Conservation (phyloP, 1,140 invertebrate genomes). For the Drosophila orena region DNA sequence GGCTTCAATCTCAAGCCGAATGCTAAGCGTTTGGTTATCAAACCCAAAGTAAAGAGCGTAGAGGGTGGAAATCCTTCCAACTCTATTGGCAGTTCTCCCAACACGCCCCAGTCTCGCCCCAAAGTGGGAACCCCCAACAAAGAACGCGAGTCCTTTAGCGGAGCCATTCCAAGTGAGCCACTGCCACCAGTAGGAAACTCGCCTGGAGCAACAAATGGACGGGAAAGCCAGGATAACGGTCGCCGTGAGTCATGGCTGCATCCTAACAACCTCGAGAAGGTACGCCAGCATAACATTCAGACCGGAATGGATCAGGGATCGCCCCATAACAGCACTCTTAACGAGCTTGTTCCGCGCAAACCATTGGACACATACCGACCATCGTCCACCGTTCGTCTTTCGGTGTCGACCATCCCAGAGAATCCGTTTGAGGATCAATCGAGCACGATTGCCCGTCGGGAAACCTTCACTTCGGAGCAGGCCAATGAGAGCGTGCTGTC, state of each 20-base stretch:
- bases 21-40: constrained; percentile 88
- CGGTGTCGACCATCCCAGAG: constrained; percentile 72
- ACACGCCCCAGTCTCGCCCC: constrained; percentile 26
- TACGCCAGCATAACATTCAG: constrained; percentile 78
- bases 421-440: constrained; percentile 76
- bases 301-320: constrained; percentile 52
- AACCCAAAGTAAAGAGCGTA: constrained; percentile 69
- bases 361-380: constrained; percentile 69
- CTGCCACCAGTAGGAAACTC: neutral
- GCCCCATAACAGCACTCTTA: constrained; percentile 71
- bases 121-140: constrained; percentile 13
- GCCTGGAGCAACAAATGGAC: neutral
- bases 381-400: constrained; percentile 41
- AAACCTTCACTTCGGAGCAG: constrained; percentile 59
- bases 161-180: constrained; percentile 46
- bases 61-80: constrained; percentile 3
- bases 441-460: constrained; percentile 48
- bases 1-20: constrained; percentile 88
- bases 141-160: constrained; percentile 64
- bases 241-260: constrained; percentile 82
- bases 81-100: constrained; percentile 14
- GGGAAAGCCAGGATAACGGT: constrained; percentile 46
- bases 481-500: constrained; percentile 62
- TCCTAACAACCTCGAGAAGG: constrained; percentile 77
- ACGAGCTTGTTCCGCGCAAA: constrained; percentile 75